Evolutionary conservation across 64 coral and sea anemone species (phyloP).

Genomic region (Hydrozoanthus tunicans): DNA sequence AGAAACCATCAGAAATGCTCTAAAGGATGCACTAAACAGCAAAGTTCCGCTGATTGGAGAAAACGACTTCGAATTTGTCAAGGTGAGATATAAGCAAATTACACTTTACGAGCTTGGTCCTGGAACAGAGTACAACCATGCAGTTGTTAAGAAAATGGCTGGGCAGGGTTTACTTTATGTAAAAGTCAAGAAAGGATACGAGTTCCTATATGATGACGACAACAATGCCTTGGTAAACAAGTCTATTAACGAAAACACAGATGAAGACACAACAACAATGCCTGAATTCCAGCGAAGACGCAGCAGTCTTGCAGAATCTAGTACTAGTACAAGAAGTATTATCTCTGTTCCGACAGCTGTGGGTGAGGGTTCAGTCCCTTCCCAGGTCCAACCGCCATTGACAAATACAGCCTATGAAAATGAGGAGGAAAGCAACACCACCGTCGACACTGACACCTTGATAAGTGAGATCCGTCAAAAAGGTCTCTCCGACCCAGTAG

Average conservation of each 20-base stretch:
- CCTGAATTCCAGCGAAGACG: too few species aligned
- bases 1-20: background rate
- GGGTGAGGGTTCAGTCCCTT: too few species aligned
- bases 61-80: conserved; percentile 29
- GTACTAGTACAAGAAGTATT: too few species aligned
- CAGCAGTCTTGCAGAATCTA: too few species aligned
- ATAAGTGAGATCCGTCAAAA: background rate
- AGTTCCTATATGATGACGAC: conserved; percentile 5
- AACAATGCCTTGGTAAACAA: background rate
- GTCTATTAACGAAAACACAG: too few species aligned
- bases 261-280: too few species aligned
- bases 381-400: too few species aligned
- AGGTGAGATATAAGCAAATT: conserved; percentile 8
- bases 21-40: background rate
- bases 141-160: conserved; percentile 26
- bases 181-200: conserved; percentile 38
- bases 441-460: too few species aligned
- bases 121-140: conserved; percentile 9
- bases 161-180: conserved; percentile 23
- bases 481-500: conserved; percentile 6
- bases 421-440: too few species aligned
- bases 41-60: conserved; percentile 11
- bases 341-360: too few species aligned
- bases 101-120: background rate
- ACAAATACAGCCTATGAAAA: too few species aligned